phyloP scores from a whole-genome alignment of 2,888 invertebrate genomes.

The Drosophila cyrtoloma region DNA sequence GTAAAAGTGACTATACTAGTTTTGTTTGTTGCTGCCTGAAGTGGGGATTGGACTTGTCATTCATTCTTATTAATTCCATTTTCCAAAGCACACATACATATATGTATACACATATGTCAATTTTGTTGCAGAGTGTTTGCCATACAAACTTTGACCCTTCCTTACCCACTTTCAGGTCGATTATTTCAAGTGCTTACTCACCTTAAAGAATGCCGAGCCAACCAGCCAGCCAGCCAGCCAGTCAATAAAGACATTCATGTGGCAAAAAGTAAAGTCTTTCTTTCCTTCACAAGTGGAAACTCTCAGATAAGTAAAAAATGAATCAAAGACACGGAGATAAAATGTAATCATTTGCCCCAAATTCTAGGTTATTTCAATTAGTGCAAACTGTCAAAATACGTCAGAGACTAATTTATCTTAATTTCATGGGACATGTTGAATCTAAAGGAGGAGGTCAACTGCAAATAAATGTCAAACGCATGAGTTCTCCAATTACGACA shows the following conservation, averaged over 20 bases:
- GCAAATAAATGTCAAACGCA: slow-evolving; percentile 29
- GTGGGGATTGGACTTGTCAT: not conserved
- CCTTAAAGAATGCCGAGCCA: not conserved
- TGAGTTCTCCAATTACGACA: slow-evolving; percentile 31
- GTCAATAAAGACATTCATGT: not conserved
- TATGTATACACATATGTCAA: not conserved
- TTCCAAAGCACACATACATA: not conserved
- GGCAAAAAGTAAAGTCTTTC: not conserved
- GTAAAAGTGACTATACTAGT: not conserved
- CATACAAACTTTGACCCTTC: not conserved
- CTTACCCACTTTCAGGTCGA: not conserved
- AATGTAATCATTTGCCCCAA: not conserved
- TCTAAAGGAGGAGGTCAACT: slow-evolving; percentile 17
- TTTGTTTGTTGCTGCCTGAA: not conserved
- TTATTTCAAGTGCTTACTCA: not conserved
- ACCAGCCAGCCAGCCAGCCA: not conserved
- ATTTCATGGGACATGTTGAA: not conserved
- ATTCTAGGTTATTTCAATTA: slow-evolving; percentile 24
- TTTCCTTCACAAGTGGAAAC: not conserved
- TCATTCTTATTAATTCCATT: not conserved
- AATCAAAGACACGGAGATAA: not conserved
- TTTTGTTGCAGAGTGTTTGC: not conserved
- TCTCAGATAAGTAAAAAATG: not conserved
- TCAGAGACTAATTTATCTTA: slow-evolving; percentile 6
- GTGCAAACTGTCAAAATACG: slow-evolving; percentile 7